Conservation (phyloP, 2,113 vertebrate species). For the Dinomys branickii region DNA sequence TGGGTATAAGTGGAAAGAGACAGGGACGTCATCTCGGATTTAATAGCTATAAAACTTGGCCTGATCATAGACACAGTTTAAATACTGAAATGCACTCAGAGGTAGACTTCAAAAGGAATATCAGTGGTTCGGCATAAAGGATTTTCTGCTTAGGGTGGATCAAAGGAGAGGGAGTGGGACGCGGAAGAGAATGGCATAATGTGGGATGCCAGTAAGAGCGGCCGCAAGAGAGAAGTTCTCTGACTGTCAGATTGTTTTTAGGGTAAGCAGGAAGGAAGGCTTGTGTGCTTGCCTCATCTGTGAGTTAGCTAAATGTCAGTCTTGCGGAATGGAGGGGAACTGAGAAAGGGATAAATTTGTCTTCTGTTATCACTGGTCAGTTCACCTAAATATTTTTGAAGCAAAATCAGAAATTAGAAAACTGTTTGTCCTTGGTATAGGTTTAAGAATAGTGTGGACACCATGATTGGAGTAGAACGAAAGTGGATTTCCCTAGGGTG, state of each 20-base stretch:
- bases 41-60: not conserved
- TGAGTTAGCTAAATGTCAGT: not conserved
- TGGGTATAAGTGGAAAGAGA: not conserved
- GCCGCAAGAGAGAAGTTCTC: not conserved
- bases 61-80: not conserved
- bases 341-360: not conserved
- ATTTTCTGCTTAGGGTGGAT: not conserved
- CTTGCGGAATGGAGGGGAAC: not conserved
- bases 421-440: not conserved
- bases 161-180: not conserved
- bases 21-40: not conserved
- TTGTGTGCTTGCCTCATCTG: not conserved
- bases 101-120: not conserved
- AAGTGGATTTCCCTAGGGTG: not conserved
- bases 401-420: not conserved
- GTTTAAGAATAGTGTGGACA: not conserved
- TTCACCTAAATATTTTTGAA: not conserved
- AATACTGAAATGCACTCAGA: not conserved
- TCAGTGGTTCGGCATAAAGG: not conserved
- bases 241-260: not conserved
- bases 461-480: not conserved
- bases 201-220: not conserved
- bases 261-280: not conserved
- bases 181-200: not conserved
- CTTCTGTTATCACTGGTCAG: not conserved